Conservation (phyloP, 1,140 invertebrate genomes). For the Limonius californicus region DNA sequence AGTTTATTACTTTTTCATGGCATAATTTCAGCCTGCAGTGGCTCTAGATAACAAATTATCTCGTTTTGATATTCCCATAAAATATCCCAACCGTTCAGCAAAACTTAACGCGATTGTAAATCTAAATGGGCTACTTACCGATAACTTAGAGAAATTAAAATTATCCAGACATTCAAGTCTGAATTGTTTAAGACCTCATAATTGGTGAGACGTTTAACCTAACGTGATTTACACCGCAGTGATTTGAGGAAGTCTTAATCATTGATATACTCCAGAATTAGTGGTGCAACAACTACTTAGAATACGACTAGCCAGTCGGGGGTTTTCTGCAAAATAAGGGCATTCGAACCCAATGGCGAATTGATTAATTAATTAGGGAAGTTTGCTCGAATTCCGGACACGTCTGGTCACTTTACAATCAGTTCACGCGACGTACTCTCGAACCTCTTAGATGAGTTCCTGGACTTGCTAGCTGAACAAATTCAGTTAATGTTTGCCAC, state of each 20-base stretch:
- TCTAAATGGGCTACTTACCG: neutral
- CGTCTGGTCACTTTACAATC: neutral
- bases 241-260: neutral
- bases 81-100: neutral
- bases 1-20: no score
- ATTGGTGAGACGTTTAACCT: neutral
- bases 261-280: neutral
- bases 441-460: neutral
- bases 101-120: neutral
- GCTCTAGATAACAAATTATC: no score
- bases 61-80: no score
- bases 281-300: neutral
- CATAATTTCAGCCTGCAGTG: no score
- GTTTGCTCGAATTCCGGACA: neutral
- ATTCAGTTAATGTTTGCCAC: neutral
- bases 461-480: neutral
- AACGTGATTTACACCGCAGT: neutral
- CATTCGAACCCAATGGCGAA: neutral
- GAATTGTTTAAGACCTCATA: neutral
- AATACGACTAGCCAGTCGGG: neutral
- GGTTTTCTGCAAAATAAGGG: neutral
- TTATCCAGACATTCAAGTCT: neutral
- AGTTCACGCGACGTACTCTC: neutral
- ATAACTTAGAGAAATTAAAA: neutral
- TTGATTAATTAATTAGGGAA: slow-evolving; percentile 1